phyloP scores from a whole-genome alignment of 2,888 invertebrate species.

The Sarcophaga carnaria region DNA sequence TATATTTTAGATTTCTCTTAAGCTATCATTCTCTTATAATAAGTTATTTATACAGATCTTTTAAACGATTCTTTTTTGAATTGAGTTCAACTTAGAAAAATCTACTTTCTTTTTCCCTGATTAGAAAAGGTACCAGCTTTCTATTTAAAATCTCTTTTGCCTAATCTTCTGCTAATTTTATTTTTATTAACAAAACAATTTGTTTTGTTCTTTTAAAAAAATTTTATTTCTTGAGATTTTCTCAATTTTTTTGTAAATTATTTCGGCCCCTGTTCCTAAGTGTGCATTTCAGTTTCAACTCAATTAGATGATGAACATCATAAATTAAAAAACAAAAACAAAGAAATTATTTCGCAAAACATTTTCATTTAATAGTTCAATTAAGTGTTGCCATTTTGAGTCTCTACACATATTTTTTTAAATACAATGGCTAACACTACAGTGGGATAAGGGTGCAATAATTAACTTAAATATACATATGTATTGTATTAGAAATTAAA shows the following conservation, averaged over 20 bases:
- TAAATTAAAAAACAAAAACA: neutral
- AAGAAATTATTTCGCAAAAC: neutral
- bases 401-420: neutral
- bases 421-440: conserved; percentile 53
- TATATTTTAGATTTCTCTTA: too few species aligned
- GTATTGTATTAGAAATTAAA: too few species aligned
- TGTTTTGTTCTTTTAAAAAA: neutral
- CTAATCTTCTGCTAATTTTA: too few species aligned
- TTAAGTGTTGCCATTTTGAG: conserved; percentile 14
- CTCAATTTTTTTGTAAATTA: neutral
- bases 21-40: too few species aligned
- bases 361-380: conserved; percentile 54
- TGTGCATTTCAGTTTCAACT: neutral
- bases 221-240: neutral
- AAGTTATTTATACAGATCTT: too few species aligned
- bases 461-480: conserved; percentile 29
- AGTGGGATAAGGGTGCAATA: conserved; percentile 77
- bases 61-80: too few species aligned
- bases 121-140: too few species aligned
- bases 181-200: too few species aligned
- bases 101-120: too few species aligned
- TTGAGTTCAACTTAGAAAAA: too few species aligned
- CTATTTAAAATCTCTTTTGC: too few species aligned
- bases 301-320: neutral
- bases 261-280: neutral